Base-by-base conservation (phyloP, 2,888 invertebrate genomes). In the Agrilus cyanescens region DNA sequence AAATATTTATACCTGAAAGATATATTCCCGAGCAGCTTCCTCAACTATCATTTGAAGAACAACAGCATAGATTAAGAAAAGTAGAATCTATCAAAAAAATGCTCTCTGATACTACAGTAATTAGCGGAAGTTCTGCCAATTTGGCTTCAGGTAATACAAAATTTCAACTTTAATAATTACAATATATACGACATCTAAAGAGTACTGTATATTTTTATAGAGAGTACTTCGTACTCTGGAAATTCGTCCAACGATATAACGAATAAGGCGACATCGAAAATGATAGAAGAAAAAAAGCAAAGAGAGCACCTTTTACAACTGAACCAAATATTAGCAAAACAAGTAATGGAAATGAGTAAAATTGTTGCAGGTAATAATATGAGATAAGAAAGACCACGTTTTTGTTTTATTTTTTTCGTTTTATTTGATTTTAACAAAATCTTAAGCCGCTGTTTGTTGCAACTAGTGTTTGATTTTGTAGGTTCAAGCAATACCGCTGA, bases 341-440 rank as follows among this genome's bases (percentile, higher is more conserved):
- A 89, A 73, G 93, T 93, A 56, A 93, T 90, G 75, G 87, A 89
- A 70, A 89, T 88, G 76, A 91, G 90, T 72, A 89, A 90, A 75
- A 85, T 89, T 63, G 90, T 91, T 57, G 93, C 94, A 69, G 93
- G 93, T 93, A 76, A 74, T 42, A 40, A 32, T 30, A 43, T 46
- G 45, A 36, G 38, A 38, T 29, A 37, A 16, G 12, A 37, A 50
- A 50, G 49, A 46, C 52, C 47, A 50, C 38, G 25, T 53, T 47
- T 42, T 50, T 46, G 48, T 50, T 46, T 45, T 50, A 49, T 47
- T 35, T 49, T n/a, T 40, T 46, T 44, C 32, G 42, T 15, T 32
- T 42, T 43, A 38, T 49, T 47, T 47, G 20, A 37, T 29, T 20
- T n/a, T 25, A 18, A 12, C 33, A 40, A 10, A 32, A 32, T 41